These are phyloP conservation scores for Micropterix aruncella DNA, from an alignment of 2,888 invertebrate genomes.

Conservation along the genomic window DNA sequence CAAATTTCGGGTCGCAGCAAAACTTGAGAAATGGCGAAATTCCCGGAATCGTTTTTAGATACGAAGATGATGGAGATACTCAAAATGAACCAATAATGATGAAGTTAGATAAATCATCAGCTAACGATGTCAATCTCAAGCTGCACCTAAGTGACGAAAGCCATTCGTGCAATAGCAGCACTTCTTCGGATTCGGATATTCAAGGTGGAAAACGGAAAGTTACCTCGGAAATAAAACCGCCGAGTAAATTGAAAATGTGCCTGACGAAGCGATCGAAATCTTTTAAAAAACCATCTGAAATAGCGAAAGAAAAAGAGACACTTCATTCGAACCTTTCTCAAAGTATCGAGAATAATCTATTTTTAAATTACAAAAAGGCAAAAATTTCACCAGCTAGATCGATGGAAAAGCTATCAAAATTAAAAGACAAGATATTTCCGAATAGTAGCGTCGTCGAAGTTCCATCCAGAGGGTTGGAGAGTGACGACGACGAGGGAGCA, in stretches of 20 bases:
- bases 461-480: conserved; percentile 25
- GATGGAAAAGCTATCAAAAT: conserved; percentile 25
- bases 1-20: conserved; percentile 9
- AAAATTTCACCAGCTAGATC: conserved; percentile 20
- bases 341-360: neutral
- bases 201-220: neutral
- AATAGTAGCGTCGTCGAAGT: conserved; percentile 23
- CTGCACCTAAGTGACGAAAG: neutral
- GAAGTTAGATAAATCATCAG: conserved; percentile 7
- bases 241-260: conserved; percentile 5
- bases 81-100: conserved; percentile 19
- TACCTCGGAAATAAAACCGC: conserved; percentile 4
- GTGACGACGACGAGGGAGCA: conserved; percentile 57
- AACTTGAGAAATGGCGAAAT: conserved; percentile 14
- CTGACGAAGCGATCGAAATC: conserved; percentile 7
- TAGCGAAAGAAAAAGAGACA: neutral
- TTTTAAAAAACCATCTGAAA: neutral
- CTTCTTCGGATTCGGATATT: neutral
- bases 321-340: neutral
- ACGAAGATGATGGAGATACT: conserved; percentile 30
- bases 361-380: neutral
- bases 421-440: conserved; percentile 27
- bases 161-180: neutral
- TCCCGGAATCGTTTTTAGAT: conserved; percentile 34
- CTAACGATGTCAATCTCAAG: neutral